A percentile compares a stretch with the other conserved stretches of the same genome.
These are phyloP conservation scores for Brotula barbata DNA, from an alignment of 2,797 vertebrate species.

Conservation along the genomic window DNA sequence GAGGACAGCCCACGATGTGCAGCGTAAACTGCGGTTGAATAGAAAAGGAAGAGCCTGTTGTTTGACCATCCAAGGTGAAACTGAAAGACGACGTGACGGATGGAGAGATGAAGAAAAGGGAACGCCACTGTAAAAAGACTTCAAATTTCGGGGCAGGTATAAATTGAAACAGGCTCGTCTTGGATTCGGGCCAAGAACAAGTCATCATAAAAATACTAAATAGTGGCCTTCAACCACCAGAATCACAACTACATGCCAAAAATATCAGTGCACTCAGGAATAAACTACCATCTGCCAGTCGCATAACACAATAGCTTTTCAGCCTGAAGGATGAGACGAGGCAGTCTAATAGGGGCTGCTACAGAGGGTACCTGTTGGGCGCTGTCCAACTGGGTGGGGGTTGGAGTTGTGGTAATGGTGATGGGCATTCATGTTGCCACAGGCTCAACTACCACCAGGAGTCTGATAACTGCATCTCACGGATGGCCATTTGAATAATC, in stretches of 20 bases:
- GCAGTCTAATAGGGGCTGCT: slow-evolving; percentile 68
- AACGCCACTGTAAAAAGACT: slow-evolving; percentile 38
- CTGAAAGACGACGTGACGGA: slow-evolving; percentile 36
- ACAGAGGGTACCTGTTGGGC: slow-evolving; percentile 72
- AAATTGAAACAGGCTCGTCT: slow-evolving; percentile 36
- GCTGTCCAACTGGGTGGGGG: slow-evolving; percentile 58
- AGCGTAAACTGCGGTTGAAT: slow-evolving; percentile 22
- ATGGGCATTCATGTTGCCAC: slow-evolving; percentile 72
- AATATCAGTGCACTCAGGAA: slow-evolving; percentile 54
- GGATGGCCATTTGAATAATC: slow-evolving; percentile 83
- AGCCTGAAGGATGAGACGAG: slow-evolving; percentile 61
- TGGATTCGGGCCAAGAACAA: slow-evolving; percentile 55
- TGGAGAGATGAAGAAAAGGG: slow-evolving; percentile 16
- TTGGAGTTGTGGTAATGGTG: slow-evolving; percentile 36
- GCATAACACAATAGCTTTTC: slow-evolving; percentile 59
- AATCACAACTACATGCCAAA: slow-evolving; percentile 47
- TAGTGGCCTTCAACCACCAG: slow-evolving; percentile 48
- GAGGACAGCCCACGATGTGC: slow-evolving; percentile 8
- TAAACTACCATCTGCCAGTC: slow-evolving; percentile 67
- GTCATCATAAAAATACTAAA: slow-evolving; percentile 49
- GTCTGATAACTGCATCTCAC: slow-evolving; percentile 80
- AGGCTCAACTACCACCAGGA: slow-evolving; percentile 77
- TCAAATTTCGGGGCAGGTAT: slow-evolving; percentile 22
- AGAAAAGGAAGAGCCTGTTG: slow-evolving; percentile 27
- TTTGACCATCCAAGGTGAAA: slow-evolving; percentile 40